phyloP scores from a whole-genome alignment of 2,113 vertebrate species.

The Petrocephalus zakoni region DNA sequence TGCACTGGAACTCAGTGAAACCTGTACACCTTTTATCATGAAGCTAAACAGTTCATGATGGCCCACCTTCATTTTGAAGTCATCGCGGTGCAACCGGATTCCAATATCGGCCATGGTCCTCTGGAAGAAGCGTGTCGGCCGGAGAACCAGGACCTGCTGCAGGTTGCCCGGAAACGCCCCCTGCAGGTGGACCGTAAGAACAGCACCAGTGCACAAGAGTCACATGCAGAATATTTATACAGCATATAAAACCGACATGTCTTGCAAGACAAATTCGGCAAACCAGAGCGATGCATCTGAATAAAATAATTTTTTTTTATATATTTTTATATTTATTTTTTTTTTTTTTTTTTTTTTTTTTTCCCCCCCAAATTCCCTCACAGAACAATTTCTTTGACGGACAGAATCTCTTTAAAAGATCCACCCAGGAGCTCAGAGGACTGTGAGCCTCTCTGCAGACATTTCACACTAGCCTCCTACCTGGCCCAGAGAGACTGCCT shows the following conservation, averaged over 20 bases:
- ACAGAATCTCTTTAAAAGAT: neutral
- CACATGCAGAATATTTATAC: neutral
- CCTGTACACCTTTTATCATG: neutral
- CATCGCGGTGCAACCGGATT: slow-evolving; percentile 83
- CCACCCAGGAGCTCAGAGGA: neutral
- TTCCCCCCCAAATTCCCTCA: neutral
- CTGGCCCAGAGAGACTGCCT: neutral
- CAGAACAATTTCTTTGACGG: neutral
- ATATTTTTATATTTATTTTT: neutral
- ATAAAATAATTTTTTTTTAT: neutral
- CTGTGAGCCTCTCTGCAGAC: neutral
- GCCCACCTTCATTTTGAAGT: slow-evolving; percentile 93
- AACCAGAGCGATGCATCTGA: neutral
- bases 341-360: neutral
- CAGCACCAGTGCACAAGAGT: neutral
- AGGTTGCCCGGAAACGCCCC: slow-evolving; percentile 90
- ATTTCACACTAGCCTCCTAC: neutral
- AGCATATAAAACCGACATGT: neutral
- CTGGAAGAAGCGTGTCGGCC: slow-evolving; percentile 81
- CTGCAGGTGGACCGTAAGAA: slow-evolving; percentile 49
- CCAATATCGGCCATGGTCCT: slow-evolving; percentile 84
- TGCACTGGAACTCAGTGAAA: neutral
- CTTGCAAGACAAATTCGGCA: neutral
- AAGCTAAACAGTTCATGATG: slow-evolving; percentile 30
- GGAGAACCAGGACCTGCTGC: slow-evolving; percentile 83